phyloP scores from a whole-genome alignment of 1,140 invertebrate genomes.

The Macrobrachium rosenbergii region DNA sequence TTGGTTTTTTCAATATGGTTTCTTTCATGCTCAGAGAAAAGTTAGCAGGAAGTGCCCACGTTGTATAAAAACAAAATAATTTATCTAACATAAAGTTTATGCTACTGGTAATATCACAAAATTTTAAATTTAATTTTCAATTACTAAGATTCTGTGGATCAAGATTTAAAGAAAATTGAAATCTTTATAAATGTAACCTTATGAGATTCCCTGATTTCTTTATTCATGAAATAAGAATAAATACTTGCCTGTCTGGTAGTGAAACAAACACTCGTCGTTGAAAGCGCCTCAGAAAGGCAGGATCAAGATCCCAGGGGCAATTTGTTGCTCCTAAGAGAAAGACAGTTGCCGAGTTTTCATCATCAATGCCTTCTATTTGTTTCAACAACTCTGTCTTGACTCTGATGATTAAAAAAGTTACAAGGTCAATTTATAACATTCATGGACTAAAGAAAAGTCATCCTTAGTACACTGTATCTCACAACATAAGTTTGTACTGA shows the following conservation, averaged over 20 bases:
- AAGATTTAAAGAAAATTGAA: too few relatives aligned
- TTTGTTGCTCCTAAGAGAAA: constrained; percentile 77
- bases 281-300: constrained; percentile 76
- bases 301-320: constrained; percentile 78
- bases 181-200: too few relatives aligned
- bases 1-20: too few relatives aligned
- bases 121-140: too few relatives aligned
- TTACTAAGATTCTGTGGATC: too few relatives aligned
- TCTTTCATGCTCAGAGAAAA: too few relatives aligned
- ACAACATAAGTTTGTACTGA: background rate
- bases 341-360: constrained; percentile 67
- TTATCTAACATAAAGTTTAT: too few relatives aligned
- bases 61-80: too few relatives aligned
- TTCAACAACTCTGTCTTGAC: constrained; percentile 75
- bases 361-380: constrained; percentile 71
- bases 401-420: constrained; percentile 66
- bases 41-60: too few relatives aligned
- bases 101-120: too few relatives aligned
- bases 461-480: background rate
- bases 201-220: constrained; percentile 5
- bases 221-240: background rate
- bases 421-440: background rate
- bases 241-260: constrained; percentile 72
- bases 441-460: too few relatives aligned
- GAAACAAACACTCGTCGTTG: constrained; percentile 76